Evolutionary conservation across 2,113 vertebrate species (phyloP).

Genomic region (Thamnophis sirtalis): DNA sequence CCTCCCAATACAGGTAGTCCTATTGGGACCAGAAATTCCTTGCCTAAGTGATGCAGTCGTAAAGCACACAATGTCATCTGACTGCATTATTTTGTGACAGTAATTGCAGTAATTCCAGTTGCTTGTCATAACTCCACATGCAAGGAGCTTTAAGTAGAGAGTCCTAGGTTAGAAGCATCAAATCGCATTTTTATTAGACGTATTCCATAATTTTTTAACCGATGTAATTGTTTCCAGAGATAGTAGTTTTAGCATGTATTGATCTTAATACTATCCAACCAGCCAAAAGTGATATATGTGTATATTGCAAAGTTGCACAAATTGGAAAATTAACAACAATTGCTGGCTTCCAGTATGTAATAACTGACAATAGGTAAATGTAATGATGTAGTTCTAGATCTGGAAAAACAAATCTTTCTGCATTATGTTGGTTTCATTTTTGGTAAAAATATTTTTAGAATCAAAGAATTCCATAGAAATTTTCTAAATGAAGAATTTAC

Average conservation of each 20-base stretch:
- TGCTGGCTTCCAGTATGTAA: not conserved
- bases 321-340: not conserved
- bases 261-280: too few relatives aligned
- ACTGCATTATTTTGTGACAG: too few relatives aligned
- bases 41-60: not conserved
- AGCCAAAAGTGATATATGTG: not conserved
- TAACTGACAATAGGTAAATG: not conserved
- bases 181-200: too few relatives aligned
- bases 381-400: not conserved
- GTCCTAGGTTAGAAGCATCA: too few relatives aligned
- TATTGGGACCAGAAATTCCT: not conserved
- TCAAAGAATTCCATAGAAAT: not conserved
- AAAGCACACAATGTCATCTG: not conserved
- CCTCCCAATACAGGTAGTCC: not conserved
- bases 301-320: not conserved
- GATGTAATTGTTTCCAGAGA: too few relatives aligned
- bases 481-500: too few relatives aligned
- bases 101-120: too few relatives aligned
- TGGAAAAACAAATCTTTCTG: not conserved
- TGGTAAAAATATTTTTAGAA: not conserved
- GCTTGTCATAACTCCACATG: too few relatives aligned
- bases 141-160: too few relatives aligned
- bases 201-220: too few relatives aligned
- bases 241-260: too few relatives aligned
- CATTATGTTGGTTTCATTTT: not conserved